Base-by-base conservation (phyloP, 2,113 vertebrate genomes). In the Eurypyga helias region DNA sequence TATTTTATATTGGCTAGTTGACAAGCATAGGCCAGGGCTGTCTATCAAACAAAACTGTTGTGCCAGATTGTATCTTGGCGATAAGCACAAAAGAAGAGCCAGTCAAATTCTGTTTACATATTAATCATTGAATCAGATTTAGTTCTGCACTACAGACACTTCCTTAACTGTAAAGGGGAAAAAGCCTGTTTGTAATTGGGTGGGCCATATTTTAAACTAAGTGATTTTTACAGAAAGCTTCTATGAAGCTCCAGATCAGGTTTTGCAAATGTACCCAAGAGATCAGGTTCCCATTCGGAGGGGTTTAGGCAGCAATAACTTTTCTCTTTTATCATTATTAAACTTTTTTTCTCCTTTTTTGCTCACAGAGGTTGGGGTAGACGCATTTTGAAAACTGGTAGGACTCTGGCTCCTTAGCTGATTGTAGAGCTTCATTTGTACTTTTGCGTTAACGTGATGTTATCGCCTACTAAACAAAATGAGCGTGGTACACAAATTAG, bases 31-130 rank as follows among this genome's bases (percentile, higher is more conserved):
- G 96, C 96, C 96, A 96, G 92, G 87, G 91, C 97, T 98, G 98
- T 98, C 98, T 97, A 86, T 98, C 98, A 98, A 96, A 97, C 95
- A 96, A 96, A 98, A 98, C 97, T 97, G 94, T 97, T 97, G 97
- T 98, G 97, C 98, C 98, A 98, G 97, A 97, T 97, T 97, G 94
- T 97, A 92, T 97, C 97, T 97, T 97, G 97, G 94, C 24, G 79
- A 97, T 96, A 95, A 98, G 95, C 89, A 95, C 91, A 86, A 95
- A 93, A 90, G 92, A 96, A 96, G 83, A 98, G 91, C 89, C 96
- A 96, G 95, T 97, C 54, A 33, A 92, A 97, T 96, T 97, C 96
- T 97, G 96, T 97, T 98, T 97, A 94, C 90, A 88, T 98, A 96
- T 96, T 97, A 97, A 98, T 98, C 94, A 93, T 79, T 86, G 91